Evolutionary conservation across 2,797 vertebrate species (phyloP), one percentile per base, ranked within the genome.

Genomic region (Geotrypetes seraphini): DNA sequence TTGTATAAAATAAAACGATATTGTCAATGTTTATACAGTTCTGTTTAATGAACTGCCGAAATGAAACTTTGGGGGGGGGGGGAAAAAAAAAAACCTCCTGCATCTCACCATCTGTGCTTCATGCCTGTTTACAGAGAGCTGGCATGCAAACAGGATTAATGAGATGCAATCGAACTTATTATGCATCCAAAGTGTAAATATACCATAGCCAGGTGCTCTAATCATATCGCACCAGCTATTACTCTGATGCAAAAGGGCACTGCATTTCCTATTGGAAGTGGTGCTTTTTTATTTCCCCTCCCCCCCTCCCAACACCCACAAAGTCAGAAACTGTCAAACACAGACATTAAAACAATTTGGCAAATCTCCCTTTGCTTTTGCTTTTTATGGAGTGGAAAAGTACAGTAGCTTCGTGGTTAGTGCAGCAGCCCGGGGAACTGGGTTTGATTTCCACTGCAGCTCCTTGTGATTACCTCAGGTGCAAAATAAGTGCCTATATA

Each of bases 81-180:
- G 33, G 30, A 53, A 33, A 28, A 19, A 19, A 10, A 11, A 3
- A 15, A n/a, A 39, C 16, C 18, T 6, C n/a, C 25, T 45, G 10
- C 34, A 36, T 31, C 19, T 18, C 51, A 31, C 46, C 46, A 55
- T 55, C 53, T 60, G 59, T 19, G 7, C 39, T 22, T 47, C 41
- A 12, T 51, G 15, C 31, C 33, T 55, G 38, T 50, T 53, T 42
- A 40, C 39, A 1, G 7, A 24, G 16, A 24, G 36, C 36, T n/a
- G 53, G 22, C 45, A 21, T 16, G 47, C 31, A 48, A 43, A 32
- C 43, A 21, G 53, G 32, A 60, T 47, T 28, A 24, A 26, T 5
- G 12, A 13, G 38, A 50, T 19, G 53, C 52, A 57, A 38, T 33
- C 27, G 29, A 41, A n/a, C n/a, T n/a, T n/a, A 36, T 12, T 10